Conservation (phyloP, 2,888 invertebrate species). For the Oxycera nigricornis region DNA sequence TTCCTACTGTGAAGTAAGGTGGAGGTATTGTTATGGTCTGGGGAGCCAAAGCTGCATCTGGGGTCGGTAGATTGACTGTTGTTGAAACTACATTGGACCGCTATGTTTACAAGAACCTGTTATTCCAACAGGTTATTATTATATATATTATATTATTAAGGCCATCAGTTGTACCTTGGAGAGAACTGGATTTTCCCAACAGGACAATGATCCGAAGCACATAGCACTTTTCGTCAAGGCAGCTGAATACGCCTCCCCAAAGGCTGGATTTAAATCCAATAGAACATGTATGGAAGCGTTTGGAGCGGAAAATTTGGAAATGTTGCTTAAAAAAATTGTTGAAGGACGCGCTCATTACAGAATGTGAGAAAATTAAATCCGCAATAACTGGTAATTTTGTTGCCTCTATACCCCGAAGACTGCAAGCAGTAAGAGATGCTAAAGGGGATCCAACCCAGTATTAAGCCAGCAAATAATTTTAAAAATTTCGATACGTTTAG, state of each 20-base stretch:
- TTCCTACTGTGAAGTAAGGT: background rate
- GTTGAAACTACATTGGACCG: constrained; percentile 8
- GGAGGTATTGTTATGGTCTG: background rate
- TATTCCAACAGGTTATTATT: background rate
- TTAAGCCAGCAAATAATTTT: background rate
- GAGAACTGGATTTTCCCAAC: background rate
- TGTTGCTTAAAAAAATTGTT: background rate
- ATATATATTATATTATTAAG: too few relatives aligned
- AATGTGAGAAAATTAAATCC: background rate
- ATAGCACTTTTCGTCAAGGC: background rate
- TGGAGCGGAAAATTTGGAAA: constrained; percentile 3
- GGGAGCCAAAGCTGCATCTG: too few relatives aligned
- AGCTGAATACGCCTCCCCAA: background rate
- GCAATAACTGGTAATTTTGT: background rate
- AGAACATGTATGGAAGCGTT: background rate
- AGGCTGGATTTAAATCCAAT: background rate
- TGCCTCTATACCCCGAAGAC: background rate
- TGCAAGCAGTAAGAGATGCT: background rate
- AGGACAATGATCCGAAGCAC: background rate
- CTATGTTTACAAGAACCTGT: background rate
- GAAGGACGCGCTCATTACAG: background rate
- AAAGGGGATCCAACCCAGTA: background rate
- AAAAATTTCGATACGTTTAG: background rate
- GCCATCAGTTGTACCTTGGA: background rate
- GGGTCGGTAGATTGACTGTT: background rate